Conservation (phyloP, 1,140 invertebrate genomes). For the Tribolium castaneum region DNA sequence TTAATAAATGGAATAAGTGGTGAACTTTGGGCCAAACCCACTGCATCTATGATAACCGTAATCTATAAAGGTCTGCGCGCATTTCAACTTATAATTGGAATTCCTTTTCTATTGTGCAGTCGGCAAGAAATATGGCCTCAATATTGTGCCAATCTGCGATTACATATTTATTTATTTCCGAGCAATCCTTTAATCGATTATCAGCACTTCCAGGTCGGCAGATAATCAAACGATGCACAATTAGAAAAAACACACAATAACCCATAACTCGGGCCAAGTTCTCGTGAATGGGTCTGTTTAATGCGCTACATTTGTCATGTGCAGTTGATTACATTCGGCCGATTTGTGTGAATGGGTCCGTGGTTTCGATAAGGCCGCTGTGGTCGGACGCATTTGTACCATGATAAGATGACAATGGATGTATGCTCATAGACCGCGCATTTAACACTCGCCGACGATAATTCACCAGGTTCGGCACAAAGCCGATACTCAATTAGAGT, state of each 20-base stretch:
- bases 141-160: slow-evolving; percentile 29
- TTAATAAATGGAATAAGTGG: slow-evolving; percentile 39
- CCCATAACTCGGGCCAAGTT: slow-evolving; percentile 32
- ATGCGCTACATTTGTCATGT: slow-evolving; percentile 56
- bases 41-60: slow-evolving; percentile 33
- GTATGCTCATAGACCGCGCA: slow-evolving; percentile 44
- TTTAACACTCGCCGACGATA: slow-evolving; percentile 36
- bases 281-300: slow-evolving; percentile 45
- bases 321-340: slow-evolving; percentile 56
- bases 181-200: neutral
- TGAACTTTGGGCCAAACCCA: slow-evolving; percentile 18
- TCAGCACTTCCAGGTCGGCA: neutral
- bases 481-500: slow-evolving; percentile 1
- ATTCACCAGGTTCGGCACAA: slow-evolving; percentile 12
- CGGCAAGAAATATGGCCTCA: slow-evolving; percentile 35
- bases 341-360: slow-evolving; percentile 55
- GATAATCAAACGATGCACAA: neutral
- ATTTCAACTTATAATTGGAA: slow-evolving; percentile 42
- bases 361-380: slow-evolving; percentile 54
- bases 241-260: slow-evolving; percentile 21
- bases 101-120: slow-evolving; percentile 35
- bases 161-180: slow-evolving; percentile 16
- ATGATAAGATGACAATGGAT: slow-evolving; percentile 53
- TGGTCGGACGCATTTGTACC: slow-evolving; percentile 46
- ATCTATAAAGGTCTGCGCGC: neutral